Evolutionary conservation across 2,888 invertebrate species (phyloP).

Genomic region (Steinernema carpocapsae): DNA sequence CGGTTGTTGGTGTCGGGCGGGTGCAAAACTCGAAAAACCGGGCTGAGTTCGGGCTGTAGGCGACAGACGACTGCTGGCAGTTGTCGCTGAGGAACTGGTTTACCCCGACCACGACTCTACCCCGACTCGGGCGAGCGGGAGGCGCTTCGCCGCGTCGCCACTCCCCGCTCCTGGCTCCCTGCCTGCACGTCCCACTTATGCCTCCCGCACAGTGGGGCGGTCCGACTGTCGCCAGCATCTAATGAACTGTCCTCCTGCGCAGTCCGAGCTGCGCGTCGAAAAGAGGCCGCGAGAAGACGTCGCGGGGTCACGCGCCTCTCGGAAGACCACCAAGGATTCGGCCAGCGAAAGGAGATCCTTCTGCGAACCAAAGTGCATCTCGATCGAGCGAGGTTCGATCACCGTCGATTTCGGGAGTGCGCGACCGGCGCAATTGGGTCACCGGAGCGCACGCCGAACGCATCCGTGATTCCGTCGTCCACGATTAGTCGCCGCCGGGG

Average conservation of each 20-base stretch:
- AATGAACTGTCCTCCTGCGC: no score
- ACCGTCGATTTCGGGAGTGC: constrained; percentile 14
- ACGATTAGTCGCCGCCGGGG: no score
- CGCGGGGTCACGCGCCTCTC: neutral
- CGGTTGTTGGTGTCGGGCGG: constrained; percentile 35
- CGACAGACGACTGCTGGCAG: constrained; percentile 28
- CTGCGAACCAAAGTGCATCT: neutral
- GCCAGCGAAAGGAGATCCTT: neutral
- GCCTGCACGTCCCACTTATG: constrained; percentile 33
- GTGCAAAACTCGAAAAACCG: constrained; percentile 35
- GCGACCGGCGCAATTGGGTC: constrained; percentile 25
- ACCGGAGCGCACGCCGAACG: constrained; percentile 3
- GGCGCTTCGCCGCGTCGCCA: constrained; percentile 17
- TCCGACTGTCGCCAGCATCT: constrained; percentile 21
- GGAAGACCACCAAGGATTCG: neutral
- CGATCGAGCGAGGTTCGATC: neutral
- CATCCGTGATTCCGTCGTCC: constrained; percentile 15
- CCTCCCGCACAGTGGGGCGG: neutral
- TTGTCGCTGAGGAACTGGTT: constrained; percentile 33
- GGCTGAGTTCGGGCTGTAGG: constrained; percentile 33
- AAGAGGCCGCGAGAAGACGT: neutral
- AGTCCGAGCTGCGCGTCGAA: neutral
- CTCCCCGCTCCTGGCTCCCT: constrained; percentile 4
- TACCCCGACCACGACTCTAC: neutral
- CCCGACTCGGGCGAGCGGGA: constrained; percentile 15